Percentiles rank a stretch among this genome's conserved stretches.
Evolutionary conservation across 2,888 invertebrate species (phyloP).

Genomic region (Epinotia bilunana): DNA sequence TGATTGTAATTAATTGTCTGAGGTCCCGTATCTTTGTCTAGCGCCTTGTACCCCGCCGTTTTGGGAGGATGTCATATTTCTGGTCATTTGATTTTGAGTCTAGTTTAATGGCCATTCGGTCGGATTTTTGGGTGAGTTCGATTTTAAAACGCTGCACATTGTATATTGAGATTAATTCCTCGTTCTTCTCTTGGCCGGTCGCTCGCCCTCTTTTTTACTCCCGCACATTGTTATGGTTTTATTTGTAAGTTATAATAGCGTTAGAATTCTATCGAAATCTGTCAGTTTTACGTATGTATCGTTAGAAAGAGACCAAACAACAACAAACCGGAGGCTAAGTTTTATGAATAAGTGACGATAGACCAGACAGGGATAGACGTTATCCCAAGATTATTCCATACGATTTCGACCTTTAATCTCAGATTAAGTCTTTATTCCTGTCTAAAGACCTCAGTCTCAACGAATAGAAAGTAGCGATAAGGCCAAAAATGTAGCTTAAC

Average conservation of each 20-base stretch:
- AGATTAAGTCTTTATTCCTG: no score
- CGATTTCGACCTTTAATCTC: no score
- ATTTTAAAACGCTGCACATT: conserved; percentile 12
- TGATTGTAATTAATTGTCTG: conserved; percentile 66
- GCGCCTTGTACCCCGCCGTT: conserved; percentile 57
- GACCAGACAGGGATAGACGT: no score
- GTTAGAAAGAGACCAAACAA: no score
- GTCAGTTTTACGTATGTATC: no score
- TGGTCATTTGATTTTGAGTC: conserved; percentile 38
- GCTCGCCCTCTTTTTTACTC: neutral
- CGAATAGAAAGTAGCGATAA: neutral
- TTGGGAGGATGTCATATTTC: conserved; percentile 53
- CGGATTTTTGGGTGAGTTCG: neutral
- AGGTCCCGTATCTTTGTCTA: conserved; percentile 58
- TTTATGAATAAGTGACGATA: no score
- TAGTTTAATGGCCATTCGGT: neutral
- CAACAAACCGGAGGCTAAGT: no score
- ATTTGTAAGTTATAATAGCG: no score
- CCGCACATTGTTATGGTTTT: neutral
- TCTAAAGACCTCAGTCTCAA: neutral
- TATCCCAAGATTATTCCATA: no score
- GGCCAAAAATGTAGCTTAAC: neutral
- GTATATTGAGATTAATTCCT: conserved; percentile 14
- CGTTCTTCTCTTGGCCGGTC: neutral
- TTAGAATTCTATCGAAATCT: no score